A percentile compares a stretch with the other conserved stretches of the same genome.
Evolutionary conservation across 1,140 invertebrate genomes (phyloP).

Genomic region (Scaptomyza montana): DNA sequence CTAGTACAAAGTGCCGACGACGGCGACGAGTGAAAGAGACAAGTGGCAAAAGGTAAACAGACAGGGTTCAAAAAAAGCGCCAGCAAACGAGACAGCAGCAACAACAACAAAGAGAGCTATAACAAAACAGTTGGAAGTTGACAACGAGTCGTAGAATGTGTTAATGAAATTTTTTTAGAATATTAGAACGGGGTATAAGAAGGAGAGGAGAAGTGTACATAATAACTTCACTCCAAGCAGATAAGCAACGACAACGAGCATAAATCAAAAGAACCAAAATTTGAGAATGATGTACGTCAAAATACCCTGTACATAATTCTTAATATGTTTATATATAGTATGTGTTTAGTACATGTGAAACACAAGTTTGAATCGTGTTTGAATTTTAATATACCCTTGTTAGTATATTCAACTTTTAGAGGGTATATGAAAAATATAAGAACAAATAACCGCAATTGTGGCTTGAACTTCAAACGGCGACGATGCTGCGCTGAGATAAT

Average conservation of each 20-base stretch:
- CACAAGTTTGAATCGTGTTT: too few relatives aligned
- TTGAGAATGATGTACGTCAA: not conserved
- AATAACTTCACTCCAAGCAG: constrained; percentile 8
- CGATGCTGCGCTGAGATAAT: constrained; percentile 55
- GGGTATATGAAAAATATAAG: not conserved
- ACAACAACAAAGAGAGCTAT: constrained; percentile 2
- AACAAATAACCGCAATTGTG: constrained; percentile 55
- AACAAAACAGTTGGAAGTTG: constrained; percentile 33
- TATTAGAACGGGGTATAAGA: constrained; percentile 5
- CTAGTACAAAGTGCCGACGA: not conserved
- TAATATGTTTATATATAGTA: too few relatives aligned
- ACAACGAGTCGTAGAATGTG: constrained; percentile 35
- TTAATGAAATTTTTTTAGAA: constrained; percentile 42
- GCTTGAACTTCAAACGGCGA: constrained; percentile 76
- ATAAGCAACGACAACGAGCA: not conserved
- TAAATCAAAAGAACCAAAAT: not conserved
- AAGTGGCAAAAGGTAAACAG: constrained; percentile 37
- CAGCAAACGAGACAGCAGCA: constrained; percentile 13
- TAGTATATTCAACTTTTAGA: not conserved
- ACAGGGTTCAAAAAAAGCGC: constrained; percentile 40
- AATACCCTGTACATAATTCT: not conserved
- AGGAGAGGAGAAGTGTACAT: constrained; percentile 12
- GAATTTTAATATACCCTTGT: not conserved
- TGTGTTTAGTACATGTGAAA: too few relatives aligned
- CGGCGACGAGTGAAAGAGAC: constrained; percentile 9